These are phyloP conservation scores for Drosophila simulans DNA, from an alignment of 1,140 invertebrate genomes.

Conservation along the genomic window DNA sequence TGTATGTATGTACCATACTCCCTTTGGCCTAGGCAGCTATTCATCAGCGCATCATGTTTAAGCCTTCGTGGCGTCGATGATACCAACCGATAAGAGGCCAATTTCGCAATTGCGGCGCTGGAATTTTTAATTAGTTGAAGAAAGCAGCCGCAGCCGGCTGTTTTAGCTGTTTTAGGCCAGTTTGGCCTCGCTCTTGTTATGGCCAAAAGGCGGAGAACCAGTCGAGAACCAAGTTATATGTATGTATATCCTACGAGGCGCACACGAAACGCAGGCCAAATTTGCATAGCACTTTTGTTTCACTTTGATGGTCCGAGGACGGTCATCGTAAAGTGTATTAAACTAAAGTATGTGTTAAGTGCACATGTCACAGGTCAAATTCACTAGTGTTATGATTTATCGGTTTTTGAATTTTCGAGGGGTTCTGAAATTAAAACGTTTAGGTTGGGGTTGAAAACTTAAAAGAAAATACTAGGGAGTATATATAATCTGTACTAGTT, in stretches of 20 bases:
- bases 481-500: no score
- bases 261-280: conserved; percentile 46
- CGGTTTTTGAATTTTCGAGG: not conserved
- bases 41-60: conserved; percentile 81
- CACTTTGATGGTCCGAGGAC: conserved; percentile 15
- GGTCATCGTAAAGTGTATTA: conserved; percentile 60
- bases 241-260: conserved; percentile 28
- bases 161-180: conserved; percentile 2
- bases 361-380: conserved; percentile 48
- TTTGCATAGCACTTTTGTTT: conserved; percentile 56
- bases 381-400: conserved; percentile 41
- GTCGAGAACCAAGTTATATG: conserved; percentile 26
- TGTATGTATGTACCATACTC: conserved; percentile 3
- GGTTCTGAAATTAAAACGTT: not conserved
- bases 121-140: conserved; percentile 80
- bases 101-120: conserved; percentile 79
- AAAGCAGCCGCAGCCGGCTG: conserved; percentile 45
- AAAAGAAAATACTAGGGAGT: not conserved
- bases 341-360: conserved; percentile 71
- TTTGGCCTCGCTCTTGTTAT: conserved; percentile 29
- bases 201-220: conserved; percentile 25
- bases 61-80: conserved; percentile 80
- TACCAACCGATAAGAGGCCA: conserved; percentile 83
- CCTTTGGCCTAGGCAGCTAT: conserved; percentile 68
- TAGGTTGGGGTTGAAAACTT: not conserved